Evolutionary conservation across 2,797 vertebrate species (phyloP), one percentile per base, ranked within the genome.

Genomic region (Oceanodroma leucorhoa): DNA sequence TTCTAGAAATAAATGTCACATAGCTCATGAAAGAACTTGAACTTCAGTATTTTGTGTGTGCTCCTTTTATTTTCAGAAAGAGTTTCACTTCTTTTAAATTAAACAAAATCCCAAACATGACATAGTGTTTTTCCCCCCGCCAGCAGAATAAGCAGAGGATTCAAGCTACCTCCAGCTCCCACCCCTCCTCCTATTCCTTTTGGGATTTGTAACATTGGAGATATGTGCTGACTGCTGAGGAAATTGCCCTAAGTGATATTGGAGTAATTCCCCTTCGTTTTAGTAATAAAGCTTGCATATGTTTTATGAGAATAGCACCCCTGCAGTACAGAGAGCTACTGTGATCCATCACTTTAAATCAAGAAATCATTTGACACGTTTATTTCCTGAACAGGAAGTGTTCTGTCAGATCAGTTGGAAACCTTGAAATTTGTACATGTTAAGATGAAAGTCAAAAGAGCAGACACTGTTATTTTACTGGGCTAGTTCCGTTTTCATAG

Each of bases 341-440:
- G 96, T 94, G 95, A 97, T 97, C 95, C 70, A 85, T 97, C 96
- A 94, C 83, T 95, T 96, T 95, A 96, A 96, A 97, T 97, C 97
- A 95, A 97, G 96, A 97, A 97, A 96, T 97, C 76, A 92, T 97
- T 97, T 97, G 96, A 96, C 95, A 95, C 62, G 1, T 97, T 97
- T 98, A 97, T 97, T 97, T 98, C 95, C 96, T 95, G 60, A 94
- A 70, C 93, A 96, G 97, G 97, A 97, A 98, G 85, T 83, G 75
- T 91, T 93, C 87, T 95, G 93, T 96, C 94, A 95, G 91, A 97
- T 96, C 96, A 97, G 93, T 89, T 96, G 93, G 95, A 97, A 97
- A 93, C 87, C 79, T 89, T 96, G 92, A 97, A 96, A 96, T 95
- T 72, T 82, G 91, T 96, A 75, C 57, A 93, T 82, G 65, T 90